Evolutionary conservation across 2,888 invertebrate genomes (phyloP).

Genomic region (Pseudococcus viburni): DNA sequence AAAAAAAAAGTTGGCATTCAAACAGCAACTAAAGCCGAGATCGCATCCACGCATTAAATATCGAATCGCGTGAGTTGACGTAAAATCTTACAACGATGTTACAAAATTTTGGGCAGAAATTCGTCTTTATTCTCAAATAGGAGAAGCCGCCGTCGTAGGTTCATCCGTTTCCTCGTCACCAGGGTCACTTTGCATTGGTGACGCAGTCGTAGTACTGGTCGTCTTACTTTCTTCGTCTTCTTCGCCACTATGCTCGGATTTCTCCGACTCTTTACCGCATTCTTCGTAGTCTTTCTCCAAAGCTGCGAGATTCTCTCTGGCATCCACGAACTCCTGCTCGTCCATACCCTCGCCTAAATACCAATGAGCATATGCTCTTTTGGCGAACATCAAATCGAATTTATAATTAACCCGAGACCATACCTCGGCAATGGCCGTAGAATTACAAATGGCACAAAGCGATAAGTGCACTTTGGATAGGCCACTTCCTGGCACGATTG

Average conservation of each 20-base stretch:
- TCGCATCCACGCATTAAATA: background rate
- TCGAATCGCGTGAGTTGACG: slow-evolving; percentile 8
- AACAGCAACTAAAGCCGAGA: slow-evolving; percentile 9
- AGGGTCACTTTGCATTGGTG: background rate
- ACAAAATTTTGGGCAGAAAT: background rate
- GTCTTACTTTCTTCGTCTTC: background rate
- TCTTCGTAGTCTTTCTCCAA: too few relatives aligned
- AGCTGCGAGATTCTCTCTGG: too few relatives aligned
- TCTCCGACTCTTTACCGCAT: too few relatives aligned
- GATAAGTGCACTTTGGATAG: too few relatives aligned
- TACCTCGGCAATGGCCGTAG: too few relatives aligned
- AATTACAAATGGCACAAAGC: too few relatives aligned
- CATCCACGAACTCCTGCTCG: too few relatives aligned
- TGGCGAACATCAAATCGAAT: too few relatives aligned
- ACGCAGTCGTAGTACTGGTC: background rate
- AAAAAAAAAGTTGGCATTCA: background rate
- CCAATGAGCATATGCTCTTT: too few relatives aligned
- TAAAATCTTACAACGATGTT: slow-evolving; percentile 28
- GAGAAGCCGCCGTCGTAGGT: background rate
- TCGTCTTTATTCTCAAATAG: background rate
- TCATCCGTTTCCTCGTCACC: background rate
- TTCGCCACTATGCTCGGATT: slow-evolving; percentile 69
- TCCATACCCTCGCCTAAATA: too few relatives aligned
- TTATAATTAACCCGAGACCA: too few relatives aligned
- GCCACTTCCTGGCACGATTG: too few relatives aligned